Percentiles rank a stretch among this genome's conserved stretches.
These are phyloP conservation scores for Leuciscus waleckii DNA, from an alignment of 2,797 vertebrate species.

Conservation along the genomic window DNA sequence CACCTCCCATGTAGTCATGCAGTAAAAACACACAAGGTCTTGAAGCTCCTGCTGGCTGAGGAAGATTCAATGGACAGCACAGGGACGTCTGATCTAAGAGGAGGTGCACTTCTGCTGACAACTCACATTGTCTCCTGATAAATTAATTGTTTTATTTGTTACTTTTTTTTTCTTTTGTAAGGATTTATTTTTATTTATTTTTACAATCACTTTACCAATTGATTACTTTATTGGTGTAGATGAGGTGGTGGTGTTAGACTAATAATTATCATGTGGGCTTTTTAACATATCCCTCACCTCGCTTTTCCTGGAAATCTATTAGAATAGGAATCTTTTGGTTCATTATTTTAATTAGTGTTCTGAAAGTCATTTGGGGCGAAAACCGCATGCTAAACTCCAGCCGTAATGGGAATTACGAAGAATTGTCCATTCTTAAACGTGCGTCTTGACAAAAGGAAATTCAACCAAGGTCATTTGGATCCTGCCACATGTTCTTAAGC, in stretches of 20 bases:
- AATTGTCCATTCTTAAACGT: not conserved
- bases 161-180: not conserved
- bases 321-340: not conserved
- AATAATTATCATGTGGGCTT: not conserved
- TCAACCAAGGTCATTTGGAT: constrained; percentile 40
- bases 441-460: not conserved
- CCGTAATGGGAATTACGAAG: not conserved
- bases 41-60: constrained; percentile 52
- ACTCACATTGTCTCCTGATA: not conserved
- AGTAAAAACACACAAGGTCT: constrained; percentile 77
- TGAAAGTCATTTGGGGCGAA: constrained; percentile 3
- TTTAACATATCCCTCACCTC: constrained; percentile 2
- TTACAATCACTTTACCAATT: not conserved
- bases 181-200: not conserved
- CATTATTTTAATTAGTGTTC: not conserved
- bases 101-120: constrained; percentile 35
- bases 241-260: not conserved
- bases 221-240: not conserved
- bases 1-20: constrained; percentile 77
- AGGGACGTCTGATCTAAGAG: constrained; percentile 41
- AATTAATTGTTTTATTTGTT: constrained; percentile 4
- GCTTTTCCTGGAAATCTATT: not conserved
- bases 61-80: constrained; percentile 23
- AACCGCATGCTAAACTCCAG: not conserved
- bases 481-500: constrained; percentile 43